These are phyloP conservation scores for Ganaspis brasiliensis DNA, from an alignment of 2,888 invertebrate genomes.

Conservation along the genomic window DNA sequence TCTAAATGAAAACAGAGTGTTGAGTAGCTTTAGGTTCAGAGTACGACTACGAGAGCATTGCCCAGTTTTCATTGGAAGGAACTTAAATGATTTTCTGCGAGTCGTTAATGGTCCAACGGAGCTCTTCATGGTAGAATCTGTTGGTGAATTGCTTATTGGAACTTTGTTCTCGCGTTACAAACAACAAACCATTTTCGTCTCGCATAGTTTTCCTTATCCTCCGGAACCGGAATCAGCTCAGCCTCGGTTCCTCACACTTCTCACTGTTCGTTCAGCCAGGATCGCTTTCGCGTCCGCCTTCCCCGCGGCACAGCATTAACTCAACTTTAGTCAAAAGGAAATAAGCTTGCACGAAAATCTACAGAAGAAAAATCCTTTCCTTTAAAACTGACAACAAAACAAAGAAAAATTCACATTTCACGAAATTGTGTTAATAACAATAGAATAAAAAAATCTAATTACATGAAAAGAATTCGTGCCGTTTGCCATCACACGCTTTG, in stretches of 20 bases:
- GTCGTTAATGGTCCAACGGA: slow-evolving; percentile 55
- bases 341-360: not conserved
- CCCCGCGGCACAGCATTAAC: slow-evolving; percentile 11
- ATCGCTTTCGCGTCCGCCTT: slow-evolving; percentile 5
- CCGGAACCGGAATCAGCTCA: slow-evolving; percentile 38
- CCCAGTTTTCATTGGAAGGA: slow-evolving; percentile 59
- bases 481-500: too few species aligned
- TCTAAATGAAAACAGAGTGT: slow-evolving; percentile 54
- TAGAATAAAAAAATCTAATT: too few species aligned
- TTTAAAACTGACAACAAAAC: not conserved
- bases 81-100: slow-evolving; percentile 70
- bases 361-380: not conserved
- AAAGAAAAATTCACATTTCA: too few species aligned
- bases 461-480: too few species aligned
- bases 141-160: slow-evolving; percentile 49
- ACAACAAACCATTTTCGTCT: slow-evolving; percentile 32
- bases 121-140: slow-evolving; percentile 18
- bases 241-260: not conserved
- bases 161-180: slow-evolving; percentile 38
- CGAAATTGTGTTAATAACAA: too few species aligned
- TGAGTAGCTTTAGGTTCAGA: not conserved
- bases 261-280: not conserved
- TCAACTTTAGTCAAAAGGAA: slow-evolving; percentile 31
- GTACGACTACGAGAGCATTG: slow-evolving; percentile 35
- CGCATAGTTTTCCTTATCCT: slow-evolving; percentile 40